Percentiles rank a stretch among this genome's conserved stretches.
Evolutionary conservation across 2,888 invertebrate species (phyloP).

Genomic region (Phorcus lineatus): DNA sequence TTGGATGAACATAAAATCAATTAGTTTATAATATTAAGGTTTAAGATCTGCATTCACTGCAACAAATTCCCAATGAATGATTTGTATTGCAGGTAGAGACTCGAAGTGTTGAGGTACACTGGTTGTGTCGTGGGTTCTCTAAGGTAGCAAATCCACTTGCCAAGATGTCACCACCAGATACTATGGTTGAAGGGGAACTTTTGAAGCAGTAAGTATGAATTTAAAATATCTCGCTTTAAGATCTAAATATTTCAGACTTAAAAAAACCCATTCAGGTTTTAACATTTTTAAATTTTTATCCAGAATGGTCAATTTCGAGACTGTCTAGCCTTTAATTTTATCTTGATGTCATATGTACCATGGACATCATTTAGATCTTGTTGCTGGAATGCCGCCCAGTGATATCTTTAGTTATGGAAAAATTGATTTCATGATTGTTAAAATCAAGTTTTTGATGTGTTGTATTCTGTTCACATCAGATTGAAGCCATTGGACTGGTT

Average conservation of each 20-base stretch:
- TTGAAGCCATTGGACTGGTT: conserved; percentile 88
- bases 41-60: too few relatives aligned
- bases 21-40: too few relatives aligned
- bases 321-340: too few relatives aligned
- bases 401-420: too few relatives aligned
- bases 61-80: neutral
- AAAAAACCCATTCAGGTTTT: too few relatives aligned
- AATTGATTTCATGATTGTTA: neutral
- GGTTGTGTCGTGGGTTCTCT: conserved; percentile 83
- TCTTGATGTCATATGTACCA: too few relatives aligned
- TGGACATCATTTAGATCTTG: too few relatives aligned
- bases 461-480: conserved; percentile 75
- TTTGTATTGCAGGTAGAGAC: conserved; percentile 80
- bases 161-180: conserved; percentile 56
- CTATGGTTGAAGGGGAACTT: conserved; percentile 84
- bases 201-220: conserved; percentile 78
- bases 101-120: conserved; percentile 88
- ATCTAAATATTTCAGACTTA: neutral
- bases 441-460: too few relatives aligned
- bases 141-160: conserved; percentile 63
- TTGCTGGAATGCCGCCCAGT: too few relatives aligned
- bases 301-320: too few relatives aligned
- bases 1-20: too few relatives aligned
- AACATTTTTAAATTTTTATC: too few relatives aligned
- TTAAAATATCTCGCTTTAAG: neutral